Percentiles rank a stretch among this genome's conserved stretches.
phyloP scores from a whole-genome alignment of 1,140 invertebrate genomes.

The Telenomus remus region DNA sequence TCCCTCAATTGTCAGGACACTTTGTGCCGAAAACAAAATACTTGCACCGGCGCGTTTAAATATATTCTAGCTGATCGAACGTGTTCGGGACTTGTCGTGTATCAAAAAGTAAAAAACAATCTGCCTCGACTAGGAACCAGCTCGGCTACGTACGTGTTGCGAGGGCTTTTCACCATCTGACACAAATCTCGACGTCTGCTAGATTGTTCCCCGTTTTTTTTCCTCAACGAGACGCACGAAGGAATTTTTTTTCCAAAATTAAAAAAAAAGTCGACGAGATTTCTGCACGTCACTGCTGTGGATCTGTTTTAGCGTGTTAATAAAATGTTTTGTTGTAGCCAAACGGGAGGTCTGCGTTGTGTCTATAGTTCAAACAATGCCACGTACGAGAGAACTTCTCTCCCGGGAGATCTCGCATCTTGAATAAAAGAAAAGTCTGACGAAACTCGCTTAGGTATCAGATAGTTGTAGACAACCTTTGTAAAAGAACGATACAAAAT shows the following conservation, averaged over 20 bases:
- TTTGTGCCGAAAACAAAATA: slow-evolving; percentile 1
- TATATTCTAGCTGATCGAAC: slow-evolving; percentile 14
- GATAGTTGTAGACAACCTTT: slow-evolving; percentile 38
- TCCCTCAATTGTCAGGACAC: slow-evolving; percentile 9
- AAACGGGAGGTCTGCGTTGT: slow-evolving; percentile 20
- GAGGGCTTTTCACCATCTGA: slow-evolving; percentile 21
- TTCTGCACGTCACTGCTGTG: neutral
- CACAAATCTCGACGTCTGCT: slow-evolving; percentile 21
- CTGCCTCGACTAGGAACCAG: slow-evolving; percentile 6
- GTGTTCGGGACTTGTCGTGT: slow-evolving; percentile 7
- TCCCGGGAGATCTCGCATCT: slow-evolving; percentile 31
- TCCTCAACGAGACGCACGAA: slow-evolving; percentile 1
- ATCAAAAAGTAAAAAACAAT: too few species aligned
- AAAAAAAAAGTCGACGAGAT: slow-evolving; percentile 3
- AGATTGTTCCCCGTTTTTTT: slow-evolving; percentile 13
- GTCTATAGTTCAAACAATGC: slow-evolving; percentile 35
- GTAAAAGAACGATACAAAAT: slow-evolving; percentile 26
- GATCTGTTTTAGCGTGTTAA: slow-evolving; percentile 27
- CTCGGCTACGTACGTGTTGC: slow-evolving; percentile 8
- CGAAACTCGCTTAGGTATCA: slow-evolving; percentile 40
- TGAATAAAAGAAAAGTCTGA: slow-evolving; percentile 39
- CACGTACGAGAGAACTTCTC: slow-evolving; percentile 18
- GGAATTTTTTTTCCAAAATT: neutral
- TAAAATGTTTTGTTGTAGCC: slow-evolving; percentile 25
- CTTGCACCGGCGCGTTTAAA: slow-evolving; percentile 6